These are phyloP conservation scores for Mormyrus hasselquistii DNA, from an alignment of 2,797 vertebrate species.

Conservation along the genomic window DNA sequence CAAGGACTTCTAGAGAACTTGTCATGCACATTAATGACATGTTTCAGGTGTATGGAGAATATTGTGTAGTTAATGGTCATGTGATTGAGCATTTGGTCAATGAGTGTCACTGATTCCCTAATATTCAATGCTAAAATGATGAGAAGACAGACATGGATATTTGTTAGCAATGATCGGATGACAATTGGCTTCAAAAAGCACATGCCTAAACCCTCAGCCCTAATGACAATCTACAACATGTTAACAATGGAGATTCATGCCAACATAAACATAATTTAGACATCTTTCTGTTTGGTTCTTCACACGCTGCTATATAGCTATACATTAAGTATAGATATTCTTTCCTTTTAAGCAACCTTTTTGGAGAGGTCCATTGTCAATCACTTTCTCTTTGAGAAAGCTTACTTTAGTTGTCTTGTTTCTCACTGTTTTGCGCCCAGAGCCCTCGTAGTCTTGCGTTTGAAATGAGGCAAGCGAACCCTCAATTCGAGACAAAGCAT, in stretches of 20 bases:
- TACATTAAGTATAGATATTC: not conserved
- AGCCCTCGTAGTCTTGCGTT: not conserved
- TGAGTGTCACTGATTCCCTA: not conserved
- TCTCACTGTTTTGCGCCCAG: conserved; percentile 46
- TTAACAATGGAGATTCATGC: not conserved
- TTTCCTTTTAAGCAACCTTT: conserved; percentile 30
- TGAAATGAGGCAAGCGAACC: conserved; percentile 39
- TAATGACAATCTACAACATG: not conserved
- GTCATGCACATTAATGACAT: not conserved
- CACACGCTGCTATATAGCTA: not conserved
- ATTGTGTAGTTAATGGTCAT: no score
- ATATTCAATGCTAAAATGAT: not conserved
- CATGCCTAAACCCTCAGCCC: not conserved
- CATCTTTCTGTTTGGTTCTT: not conserved
- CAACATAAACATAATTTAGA: not conserved
- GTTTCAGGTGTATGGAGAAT: not conserved
- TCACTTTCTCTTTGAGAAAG: conserved; percentile 11
- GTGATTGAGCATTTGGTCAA: no score
- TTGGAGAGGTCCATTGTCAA: conserved; percentile 22
- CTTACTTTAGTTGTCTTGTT: not conserved
- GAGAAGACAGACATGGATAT: not conserved
- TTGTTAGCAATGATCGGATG: not conserved
- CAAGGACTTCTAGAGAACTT: not conserved
- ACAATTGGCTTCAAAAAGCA: not conserved
- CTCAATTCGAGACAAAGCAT: conserved; percentile 37